phyloP scores from a whole-genome alignment of 2,888 invertebrate species.

The Scaptomyza flava region DNA sequence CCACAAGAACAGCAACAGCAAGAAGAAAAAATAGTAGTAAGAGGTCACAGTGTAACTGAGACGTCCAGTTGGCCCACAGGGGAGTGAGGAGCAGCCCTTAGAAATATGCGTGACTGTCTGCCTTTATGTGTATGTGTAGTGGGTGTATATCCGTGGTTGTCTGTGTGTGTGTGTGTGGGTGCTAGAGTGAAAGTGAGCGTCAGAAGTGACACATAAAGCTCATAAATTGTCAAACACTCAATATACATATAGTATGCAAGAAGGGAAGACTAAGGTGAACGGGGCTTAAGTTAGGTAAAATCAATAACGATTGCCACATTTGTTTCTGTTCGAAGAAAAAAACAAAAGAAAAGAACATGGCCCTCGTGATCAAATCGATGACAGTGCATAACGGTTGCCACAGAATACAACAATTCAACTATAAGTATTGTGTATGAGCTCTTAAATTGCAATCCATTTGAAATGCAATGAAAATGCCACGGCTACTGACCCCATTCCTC shows the following conservation, averaged over 20 bases:
- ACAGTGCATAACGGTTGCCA: conserved; percentile 17
- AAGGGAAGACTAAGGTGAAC: neutral
- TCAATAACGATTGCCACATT: conserved; percentile 68
- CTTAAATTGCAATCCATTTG: conserved; percentile 39
- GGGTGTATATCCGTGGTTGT: conserved; percentile 5
- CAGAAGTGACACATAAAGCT: conserved; percentile 77
- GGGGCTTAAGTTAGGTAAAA: conserved; percentile 46
- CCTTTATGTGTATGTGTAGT: conserved; percentile 3
- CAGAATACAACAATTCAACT: neutral
- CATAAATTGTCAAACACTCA: conserved; percentile 74
- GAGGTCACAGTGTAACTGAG: conserved; percentile 55
- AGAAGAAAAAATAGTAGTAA: conserved; percentile 9
- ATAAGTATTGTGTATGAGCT: conserved; percentile 13
- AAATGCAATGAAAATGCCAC: conserved; percentile 28
- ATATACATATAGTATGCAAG: conserved; percentile 55
- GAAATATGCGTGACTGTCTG: conserved; percentile 53
- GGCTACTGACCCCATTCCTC: conserved; percentile 23
- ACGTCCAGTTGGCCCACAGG: conserved; percentile 51
- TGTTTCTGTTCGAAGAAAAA: conserved; percentile 23
- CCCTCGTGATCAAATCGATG: conserved; percentile 51
- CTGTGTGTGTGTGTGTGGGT: conserved; percentile 20
- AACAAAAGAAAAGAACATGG: conserved; percentile 39
- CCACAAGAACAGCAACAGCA: conserved; percentile 23
- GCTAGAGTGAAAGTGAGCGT: conserved; percentile 70
- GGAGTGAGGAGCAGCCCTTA: conserved; percentile 24